These are phyloP conservation scores for Gordius sp. DNA, from an alignment of 2,888 invertebrate genomes.

Conservation along the genomic window DNA sequence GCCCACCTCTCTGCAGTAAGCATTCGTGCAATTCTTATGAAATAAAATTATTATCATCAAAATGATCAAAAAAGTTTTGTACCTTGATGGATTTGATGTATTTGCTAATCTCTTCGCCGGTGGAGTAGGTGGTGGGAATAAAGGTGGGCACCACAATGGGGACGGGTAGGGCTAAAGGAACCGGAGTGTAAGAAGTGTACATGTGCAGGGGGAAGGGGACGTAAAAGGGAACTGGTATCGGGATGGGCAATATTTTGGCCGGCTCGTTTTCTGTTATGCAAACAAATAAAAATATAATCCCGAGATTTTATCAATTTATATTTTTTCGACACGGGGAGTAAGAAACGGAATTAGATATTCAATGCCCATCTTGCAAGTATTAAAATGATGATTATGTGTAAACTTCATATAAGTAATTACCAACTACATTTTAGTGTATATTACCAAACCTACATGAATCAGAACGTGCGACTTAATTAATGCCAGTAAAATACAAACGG, in stretches of 20 bases:
- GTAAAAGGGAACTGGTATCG: conserved; percentile 14
- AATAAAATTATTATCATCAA: background rate
- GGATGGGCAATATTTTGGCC: background rate
- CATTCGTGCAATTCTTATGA: too few relatives aligned
- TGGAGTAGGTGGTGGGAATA: background rate
- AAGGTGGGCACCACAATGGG: conserved; percentile 3
- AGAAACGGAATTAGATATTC: too few relatives aligned
- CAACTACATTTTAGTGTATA: too few relatives aligned
- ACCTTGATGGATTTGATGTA: conserved; percentile 2
- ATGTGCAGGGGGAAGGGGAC: conserved; percentile 7
- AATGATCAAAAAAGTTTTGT: background rate
- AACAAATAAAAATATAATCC: background rate
- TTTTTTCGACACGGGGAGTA: too few relatives aligned
- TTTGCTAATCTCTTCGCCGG: background rate
- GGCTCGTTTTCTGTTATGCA: background rate
- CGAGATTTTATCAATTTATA: too few relatives aligned
- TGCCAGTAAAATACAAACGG: too few relatives aligned
- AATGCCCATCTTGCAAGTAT: too few relatives aligned
- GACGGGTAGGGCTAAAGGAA: background rate
- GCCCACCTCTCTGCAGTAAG: too few relatives aligned
- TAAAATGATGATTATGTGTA: too few relatives aligned
- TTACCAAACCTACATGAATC: too few relatives aligned
- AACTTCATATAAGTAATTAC: too few relatives aligned
- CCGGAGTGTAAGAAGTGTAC: conserved; percentile 14
- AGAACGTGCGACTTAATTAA: too few relatives aligned